Base-by-base conservation (phyloP, 2,888 invertebrate species). In the Ectropis crepuscularia region DNA sequence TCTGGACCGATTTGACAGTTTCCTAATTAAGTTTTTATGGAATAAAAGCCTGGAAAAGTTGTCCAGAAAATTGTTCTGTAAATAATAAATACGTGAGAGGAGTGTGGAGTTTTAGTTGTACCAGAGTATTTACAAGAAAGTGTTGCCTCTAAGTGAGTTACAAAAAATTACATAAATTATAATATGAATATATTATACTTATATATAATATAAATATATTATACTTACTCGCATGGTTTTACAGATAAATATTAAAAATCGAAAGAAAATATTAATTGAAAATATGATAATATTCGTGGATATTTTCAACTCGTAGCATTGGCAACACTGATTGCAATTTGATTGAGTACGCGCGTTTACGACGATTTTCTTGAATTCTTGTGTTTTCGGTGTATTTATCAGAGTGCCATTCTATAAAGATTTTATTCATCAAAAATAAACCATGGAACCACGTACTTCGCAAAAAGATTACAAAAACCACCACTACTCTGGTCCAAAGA, bases 301-400 rank as follows among this genome's bases (percentile, higher is more conserved):
- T 16, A 46, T 16, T 46, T 45, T 12, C 11, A 45, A 45, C 45
- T 45, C 16, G 16, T 28, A 28, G 16, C 16, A 12, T 45, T 45
- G 46, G 46, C 46, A 46, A 8, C 46, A 46, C 46, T 45, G 45
- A 45, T 45, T 45, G 45, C 45, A 28, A 28, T 28, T 28, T 45
- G 45, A 6, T 5, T 45, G 6, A 11, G 45, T 5, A 10, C 45
- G 45, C 12, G 45, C 45, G 45, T 45, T 45, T 45, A 45, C 45
- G 12, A 45, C 46, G 16, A 16, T 46, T 46, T 16, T 28, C 16
- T 16, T 16, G 46, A 45, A 45, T 9, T 46, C 16, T 16, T 28
- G 7, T 11, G 46, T 46, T 46, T 46, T 46, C 46, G 16, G 46
- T 46, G 46, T 46, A 16, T 45, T 46, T 46, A 46, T 46, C 46